Evolutionary conservation across 2,888 invertebrate species (phyloP), one percentile per base, ranked within the genome.

Genomic region (Philhelius pedissequus): DNA sequence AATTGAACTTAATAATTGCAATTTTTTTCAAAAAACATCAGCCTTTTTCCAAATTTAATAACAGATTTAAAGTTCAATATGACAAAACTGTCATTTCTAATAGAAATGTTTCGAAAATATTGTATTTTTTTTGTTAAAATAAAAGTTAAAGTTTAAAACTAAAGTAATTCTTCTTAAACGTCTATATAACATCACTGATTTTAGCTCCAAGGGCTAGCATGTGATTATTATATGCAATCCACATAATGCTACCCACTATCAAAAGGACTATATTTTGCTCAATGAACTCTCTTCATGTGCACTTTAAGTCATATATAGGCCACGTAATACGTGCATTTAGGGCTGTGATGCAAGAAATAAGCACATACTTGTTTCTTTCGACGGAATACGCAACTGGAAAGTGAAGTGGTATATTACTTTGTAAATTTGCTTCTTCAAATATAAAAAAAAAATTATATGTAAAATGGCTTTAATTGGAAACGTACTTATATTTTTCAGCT

Each of bases 211-310:
- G 45, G 68, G 48, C 56, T 52, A 40, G 69, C 20, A 75, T 60
- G 60, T 71, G 38, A 38, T 43, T 62, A 18, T 43, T 18, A 13
- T 27, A 43, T 62, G 71, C 76, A 66, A 35, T 50, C 43, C 62
- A 56, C 4, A 27, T 50, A 27, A 25, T 68, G 45, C 62, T 62
- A 68, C 62, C 40, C 73, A 40, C 73, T 18, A 40, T 62, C 71
- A 69, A 82, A 82, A 60, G 78, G 40, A 78, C 77, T 77, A 78
- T 73, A 73, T 78, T 73, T 78, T 73, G 62, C 82, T 77, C 82
- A 77, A 82, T 82, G 82, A 82, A 77, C 71, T 78, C 77, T 73
- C 68, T 82, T 78, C 73, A 78, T 74, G 48, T 74, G 73, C 73
- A 78, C 77, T 82, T 54, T 50, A 15, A 52, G 43, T 32, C 68